phyloP scores from a whole-genome alignment of 2,797 vertebrate genomes.

The Champsocephalus gunnari region DNA sequence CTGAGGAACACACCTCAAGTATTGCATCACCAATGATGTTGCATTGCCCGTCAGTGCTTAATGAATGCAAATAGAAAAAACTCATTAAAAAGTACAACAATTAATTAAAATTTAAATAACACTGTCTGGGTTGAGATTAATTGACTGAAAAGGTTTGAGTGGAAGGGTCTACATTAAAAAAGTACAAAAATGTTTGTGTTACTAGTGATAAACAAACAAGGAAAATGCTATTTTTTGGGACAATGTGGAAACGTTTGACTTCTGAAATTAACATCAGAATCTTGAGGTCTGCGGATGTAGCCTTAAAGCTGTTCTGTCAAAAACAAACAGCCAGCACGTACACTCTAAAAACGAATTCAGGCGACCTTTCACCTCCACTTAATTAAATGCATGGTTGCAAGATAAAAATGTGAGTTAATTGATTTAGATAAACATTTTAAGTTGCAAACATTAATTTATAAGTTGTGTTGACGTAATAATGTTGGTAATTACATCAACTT shows the following conservation, averaged over 20 bases:
- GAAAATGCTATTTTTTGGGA: neutral
- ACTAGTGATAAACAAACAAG: neutral
- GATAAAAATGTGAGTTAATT: too few species aligned
- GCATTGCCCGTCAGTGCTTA: slow-evolving; percentile 3
- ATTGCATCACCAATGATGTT: slow-evolving; percentile 3
- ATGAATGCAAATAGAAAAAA: slow-evolving; percentile 17
- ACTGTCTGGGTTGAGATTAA: neutral
- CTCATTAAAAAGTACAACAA: neutral
- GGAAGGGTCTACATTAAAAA: neutral
- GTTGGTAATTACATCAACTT: too few species aligned
- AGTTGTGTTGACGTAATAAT: too few species aligned
- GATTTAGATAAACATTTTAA: too few species aligned
- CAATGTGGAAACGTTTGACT: neutral
- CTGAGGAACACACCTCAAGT: slow-evolving; percentile 5
- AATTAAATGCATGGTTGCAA: too few species aligned
- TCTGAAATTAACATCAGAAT: slow-evolving; percentile 18
- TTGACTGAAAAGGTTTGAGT: neutral
- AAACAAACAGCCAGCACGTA: neutral
- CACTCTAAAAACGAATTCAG: too few species aligned
- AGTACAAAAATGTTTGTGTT: neutral
- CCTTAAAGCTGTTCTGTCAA: slow-evolving; percentile 11
- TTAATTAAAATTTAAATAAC: slow-evolving; percentile 17
- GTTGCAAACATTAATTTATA: too few species aligned
- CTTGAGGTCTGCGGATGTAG: slow-evolving; percentile 9
- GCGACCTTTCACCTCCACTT: too few species aligned